Evolutionary conservation across 2,113 vertebrate genomes (phyloP), one percentile per base, ranked within the genome.

Genomic region (Vimba vimba): DNA sequence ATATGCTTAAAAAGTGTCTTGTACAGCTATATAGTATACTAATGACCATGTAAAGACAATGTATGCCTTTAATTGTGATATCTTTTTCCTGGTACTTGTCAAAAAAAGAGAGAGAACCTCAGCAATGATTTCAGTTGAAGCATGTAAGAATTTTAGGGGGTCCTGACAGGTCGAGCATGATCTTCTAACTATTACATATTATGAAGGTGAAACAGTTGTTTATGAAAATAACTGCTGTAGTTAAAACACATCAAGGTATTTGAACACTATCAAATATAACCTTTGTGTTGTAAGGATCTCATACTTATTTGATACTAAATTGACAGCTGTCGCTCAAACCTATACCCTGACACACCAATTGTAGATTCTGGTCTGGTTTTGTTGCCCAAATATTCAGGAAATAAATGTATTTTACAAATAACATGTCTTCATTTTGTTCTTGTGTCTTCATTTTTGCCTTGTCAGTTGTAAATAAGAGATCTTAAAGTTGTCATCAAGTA

Each of bases 331-430:
- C 89, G 81, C 86, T 87, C 60, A 43, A 79, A 91, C 90, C 84
- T 91, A 66, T 74, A 77, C 84, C 87, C 85, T 87, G 87, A 89
- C 79, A 89, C 60, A 84, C 25, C 87, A 88, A 85, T 84, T 79
- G 64, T 85, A 90, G 89, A 92, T 90, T 87, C 92, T 85, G 88
- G 91, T 93, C 93, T 71, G 87, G 91, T 93, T 94, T 79, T 88
- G 79, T 92, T 95, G 92, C 93, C 93, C 90, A 91, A 90, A 91
- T 94, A 94, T 94, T 91, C 94, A 94, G 92, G 93, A 92, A 96
- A 93, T 95, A 94, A 95, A 95, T 95, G 94, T 95, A 93, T 95
- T 95, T 95, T 95, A 94, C 94, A 95, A 94, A 92, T 92, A 94
- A 89, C 52, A 43, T 30, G 33, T 82, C 1, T 60, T 59, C 74